These are phyloP conservation scores for Spilosoma lubricipeda DNA, from an alignment of 2,888 invertebrate genomes.

Conservation along the genomic window DNA sequence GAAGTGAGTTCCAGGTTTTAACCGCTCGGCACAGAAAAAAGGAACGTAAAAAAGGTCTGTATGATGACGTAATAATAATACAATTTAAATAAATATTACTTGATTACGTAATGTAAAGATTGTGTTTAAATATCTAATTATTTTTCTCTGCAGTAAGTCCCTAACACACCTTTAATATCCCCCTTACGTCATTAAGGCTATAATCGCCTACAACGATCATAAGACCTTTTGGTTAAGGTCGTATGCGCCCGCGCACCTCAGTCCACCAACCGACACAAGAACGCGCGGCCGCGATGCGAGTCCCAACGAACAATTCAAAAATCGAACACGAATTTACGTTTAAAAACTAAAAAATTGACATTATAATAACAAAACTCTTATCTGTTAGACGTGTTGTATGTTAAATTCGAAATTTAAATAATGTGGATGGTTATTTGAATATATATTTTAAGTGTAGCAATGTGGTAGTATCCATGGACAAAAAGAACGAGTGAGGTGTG, in stretches of 20 bases:
- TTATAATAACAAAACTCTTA: conserved; percentile 53
- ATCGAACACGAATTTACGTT: conserved; percentile 71
- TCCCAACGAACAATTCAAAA: conserved; percentile 71
- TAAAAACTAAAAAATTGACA: conserved; percentile 55
- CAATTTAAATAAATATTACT: neutral
- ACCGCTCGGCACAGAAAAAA: too few species aligned
- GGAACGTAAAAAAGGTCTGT: too few species aligned
- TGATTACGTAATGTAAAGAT: neutral
- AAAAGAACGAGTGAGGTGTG: conserved; percentile 75
- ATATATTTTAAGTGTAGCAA: conserved; percentile 66
- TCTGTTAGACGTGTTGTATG: conserved; percentile 49
- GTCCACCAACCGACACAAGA: conserved; percentile 63
- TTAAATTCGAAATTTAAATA: conserved; percentile 59
- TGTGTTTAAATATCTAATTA: neutral
- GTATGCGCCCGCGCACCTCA: conserved; percentile 62
- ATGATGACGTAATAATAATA: neutral
- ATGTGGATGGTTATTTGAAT: conserved; percentile 64
- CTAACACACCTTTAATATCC: conserved; percentile 15
- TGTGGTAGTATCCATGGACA: conserved; percentile 75
- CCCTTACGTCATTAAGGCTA: conserved; percentile 35
- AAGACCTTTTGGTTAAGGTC: conserved; percentile 53
- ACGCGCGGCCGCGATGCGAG: conserved; percentile 83
- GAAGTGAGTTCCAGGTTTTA: too few species aligned
- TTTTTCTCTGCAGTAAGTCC: neutral
- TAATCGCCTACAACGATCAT: conserved; percentile 45